Percentiles rank a stretch among this genome's conserved stretches.
Conservation (phyloP, 2,888 invertebrate genomes). For the Drosophila flavopinicola region DNA sequence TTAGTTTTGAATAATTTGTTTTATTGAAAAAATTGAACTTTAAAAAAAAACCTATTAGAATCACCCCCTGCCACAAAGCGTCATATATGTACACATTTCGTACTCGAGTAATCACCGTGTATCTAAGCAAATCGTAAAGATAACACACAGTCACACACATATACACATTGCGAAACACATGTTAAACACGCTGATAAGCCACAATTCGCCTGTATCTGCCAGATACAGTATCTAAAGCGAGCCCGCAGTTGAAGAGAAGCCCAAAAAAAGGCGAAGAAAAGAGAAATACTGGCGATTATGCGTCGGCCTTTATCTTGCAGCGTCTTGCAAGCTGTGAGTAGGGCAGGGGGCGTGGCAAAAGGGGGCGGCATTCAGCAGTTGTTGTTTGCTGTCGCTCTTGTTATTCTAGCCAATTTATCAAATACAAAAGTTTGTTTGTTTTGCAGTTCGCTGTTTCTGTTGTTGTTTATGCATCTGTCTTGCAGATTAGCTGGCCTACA, state of each 20-base stretch:
- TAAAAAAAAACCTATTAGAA: too few relatives aligned
- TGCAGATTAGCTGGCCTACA: slow-evolving; percentile 41
- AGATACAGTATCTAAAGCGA: slow-evolving; percentile 61
- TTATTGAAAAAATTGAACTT: too few relatives aligned
- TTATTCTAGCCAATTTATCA: slow-evolving; percentile 63
- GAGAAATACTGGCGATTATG: slow-evolving; percentile 7
- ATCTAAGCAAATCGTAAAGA: slow-evolving; percentile 32
- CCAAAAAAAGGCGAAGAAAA: slow-evolving; percentile 22
- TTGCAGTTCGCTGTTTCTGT: slow-evolving; percentile 23
- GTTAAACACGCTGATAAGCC: slow-evolving; percentile 50
- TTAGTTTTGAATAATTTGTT: too few relatives aligned
- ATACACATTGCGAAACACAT: slow-evolving; percentile 49
- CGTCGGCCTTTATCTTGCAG: slow-evolving; percentile 41
- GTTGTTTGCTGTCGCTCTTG: slow-evolving; percentile 27
- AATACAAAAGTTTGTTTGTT: slow-evolving; percentile 42
- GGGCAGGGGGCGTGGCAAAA: background rate
- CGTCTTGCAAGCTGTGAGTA: background rate
- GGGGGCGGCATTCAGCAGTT: background rate
- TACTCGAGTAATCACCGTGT: background rate
- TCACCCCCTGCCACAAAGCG: too few relatives aligned
- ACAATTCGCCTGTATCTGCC: slow-evolving; percentile 34
- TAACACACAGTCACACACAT: slow-evolving; percentile 9
- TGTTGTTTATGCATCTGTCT: slow-evolving; percentile 60
- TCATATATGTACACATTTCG: too few relatives aligned
- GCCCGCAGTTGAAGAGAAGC: slow-evolving; percentile 51